phyloP scores from a whole-genome alignment of 92 coral and sea anemone genomes.

The Epizoanthus rinbou region DNA sequence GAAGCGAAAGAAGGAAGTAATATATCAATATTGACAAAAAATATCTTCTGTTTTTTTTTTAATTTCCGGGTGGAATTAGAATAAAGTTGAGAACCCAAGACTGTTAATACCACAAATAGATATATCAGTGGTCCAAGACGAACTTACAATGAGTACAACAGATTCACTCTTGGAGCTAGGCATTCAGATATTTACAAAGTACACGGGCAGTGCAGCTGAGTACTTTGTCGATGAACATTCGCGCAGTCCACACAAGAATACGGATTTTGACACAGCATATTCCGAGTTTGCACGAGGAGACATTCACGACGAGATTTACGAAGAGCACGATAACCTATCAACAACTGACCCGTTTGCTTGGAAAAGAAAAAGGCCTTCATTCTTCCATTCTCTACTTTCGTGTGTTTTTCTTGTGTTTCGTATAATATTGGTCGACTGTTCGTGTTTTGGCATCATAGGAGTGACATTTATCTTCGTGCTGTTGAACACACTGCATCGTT shows the following conservation, averaged over 20 bases:
- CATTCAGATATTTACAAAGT: not conserved
- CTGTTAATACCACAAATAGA: not conserved
- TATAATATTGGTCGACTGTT: not conserved
- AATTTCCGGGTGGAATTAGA: no score
- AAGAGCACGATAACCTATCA: not conserved
- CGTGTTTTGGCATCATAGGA: not conserved
- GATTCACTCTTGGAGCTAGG: constrained; percentile 8
- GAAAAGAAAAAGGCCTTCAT: constrained; percentile 5
- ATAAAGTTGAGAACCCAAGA: no score
- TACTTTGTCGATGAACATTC: not conserved
- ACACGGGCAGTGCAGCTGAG: not conserved
- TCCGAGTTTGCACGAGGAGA: constrained; percentile 1
- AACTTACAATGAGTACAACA: not conserved
- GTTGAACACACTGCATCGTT: not conserved
- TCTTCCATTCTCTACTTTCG: not conserved
- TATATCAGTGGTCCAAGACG: not conserved
- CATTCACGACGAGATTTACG: not conserved
- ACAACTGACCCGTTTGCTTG: not conserved
- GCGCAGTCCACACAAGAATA: not conserved
- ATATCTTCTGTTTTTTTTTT: no score
- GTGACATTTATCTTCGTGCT: not conserved
- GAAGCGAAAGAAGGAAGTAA: no score
- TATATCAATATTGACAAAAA: no score
- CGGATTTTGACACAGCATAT: not conserved
- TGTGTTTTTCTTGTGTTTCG: constrained; percentile 16